Percentiles rank a stretch among this genome's conserved stretches.
Conservation (phyloP, 2,113 vertebrate genomes). For the Sebastes fasciatus region DNA sequence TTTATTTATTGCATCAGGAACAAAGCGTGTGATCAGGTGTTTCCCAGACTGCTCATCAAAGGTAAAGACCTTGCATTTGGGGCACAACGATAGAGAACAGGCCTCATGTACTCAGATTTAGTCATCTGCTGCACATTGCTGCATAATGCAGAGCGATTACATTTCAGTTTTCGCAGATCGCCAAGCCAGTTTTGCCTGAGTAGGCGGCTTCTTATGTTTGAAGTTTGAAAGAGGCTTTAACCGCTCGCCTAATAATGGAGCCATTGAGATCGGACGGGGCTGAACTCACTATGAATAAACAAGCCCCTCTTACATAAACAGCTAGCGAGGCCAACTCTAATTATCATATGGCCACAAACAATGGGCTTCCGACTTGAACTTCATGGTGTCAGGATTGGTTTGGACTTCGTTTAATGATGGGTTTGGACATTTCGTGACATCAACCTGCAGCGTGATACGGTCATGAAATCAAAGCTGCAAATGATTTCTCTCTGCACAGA, state of each 20-base stretch:
- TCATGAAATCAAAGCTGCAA: slow-evolving; percentile 16
- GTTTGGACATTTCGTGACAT: slow-evolving; percentile 36
- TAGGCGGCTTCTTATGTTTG: slow-evolving; percentile 70
- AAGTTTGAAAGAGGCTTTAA: slow-evolving; percentile 80
- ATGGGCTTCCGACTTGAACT: slow-evolving; percentile 58
- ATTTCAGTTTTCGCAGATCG: slow-evolving; percentile 53
- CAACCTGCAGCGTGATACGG: background rate
- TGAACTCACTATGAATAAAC: slow-evolving; percentile 78
- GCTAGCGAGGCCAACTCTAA: slow-evolving; percentile 62
- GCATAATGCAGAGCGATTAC: slow-evolving; percentile 41
- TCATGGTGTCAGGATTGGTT: slow-evolving; percentile 71
- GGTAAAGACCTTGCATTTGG: slow-evolving; percentile 20
- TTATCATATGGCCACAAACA: slow-evolving; percentile 73
- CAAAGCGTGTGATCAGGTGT: slow-evolving; percentile 52
- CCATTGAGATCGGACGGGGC: slow-evolving; percentile 71
- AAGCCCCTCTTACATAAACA: slow-evolving; percentile 81
- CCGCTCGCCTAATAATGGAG: slow-evolving; percentile 71
- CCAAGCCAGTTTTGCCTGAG: slow-evolving; percentile 34
- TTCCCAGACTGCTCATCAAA: slow-evolving; percentile 35
- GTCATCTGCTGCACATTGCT: slow-evolving; percentile 22
- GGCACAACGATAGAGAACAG: background rate
- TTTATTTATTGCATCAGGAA: slow-evolving; percentile 14
- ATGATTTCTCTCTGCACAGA: background rate
- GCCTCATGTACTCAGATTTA: slow-evolving; percentile 23
- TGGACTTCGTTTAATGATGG: slow-evolving; percentile 60